Base-by-base conservation (phyloP, 2,113 vertebrate species). In the Haemorhous mexicanus region DNA sequence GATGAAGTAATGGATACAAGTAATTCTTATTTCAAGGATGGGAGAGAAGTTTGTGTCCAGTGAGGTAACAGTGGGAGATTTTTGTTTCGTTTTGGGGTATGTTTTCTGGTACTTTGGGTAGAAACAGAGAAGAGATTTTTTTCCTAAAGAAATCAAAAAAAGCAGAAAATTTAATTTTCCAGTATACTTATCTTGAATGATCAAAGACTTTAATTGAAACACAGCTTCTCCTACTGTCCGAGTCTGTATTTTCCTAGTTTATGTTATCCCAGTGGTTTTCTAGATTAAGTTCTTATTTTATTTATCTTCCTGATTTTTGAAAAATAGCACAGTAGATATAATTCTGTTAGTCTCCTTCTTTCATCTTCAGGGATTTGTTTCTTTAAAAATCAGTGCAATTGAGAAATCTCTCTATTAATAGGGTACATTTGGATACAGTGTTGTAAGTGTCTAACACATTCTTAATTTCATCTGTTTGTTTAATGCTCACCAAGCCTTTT, bases 381-480 rank as follows among this genome's bases (percentile, higher is more conserved):
- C 52, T 68, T 86, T 72, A 88, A 77, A 94, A 93, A 72, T 47
- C 8, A 76, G 39, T 80, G 84, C 55, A 86, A 33, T 27, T 84
- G 64, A 89, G 88, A 92, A 86, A 46, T 81, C 44, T 63, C 55
- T 55, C 52, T 96, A 46, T 90, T 96, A 92, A 96, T 84, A 92
- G 82, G 17, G 24, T 70, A 16, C 79, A 68, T 92, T 90, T 90
- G 47, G 84, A 89, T 85, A 72, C 72, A 94, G 87, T 86, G 95
- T 75, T 95, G 0, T 68, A 68, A 84, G 17, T 49, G 82, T 90
- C 85, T 95, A 59, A 79, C 87, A 92, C 93, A 27, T 92, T 94
- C 59, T 37, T 80, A 47, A 7, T 90, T 67, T 91, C 75, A 67
- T 83, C 87, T 94, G 78, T 93, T 90, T 93, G 82, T 93, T 92